Percentiles rank a stretch among this genome's conserved stretches.
These are phyloP conservation scores for Eulemur mongoz DNA, from an alignment of 2,797 vertebrate species.

Conservation along the genomic window DNA sequence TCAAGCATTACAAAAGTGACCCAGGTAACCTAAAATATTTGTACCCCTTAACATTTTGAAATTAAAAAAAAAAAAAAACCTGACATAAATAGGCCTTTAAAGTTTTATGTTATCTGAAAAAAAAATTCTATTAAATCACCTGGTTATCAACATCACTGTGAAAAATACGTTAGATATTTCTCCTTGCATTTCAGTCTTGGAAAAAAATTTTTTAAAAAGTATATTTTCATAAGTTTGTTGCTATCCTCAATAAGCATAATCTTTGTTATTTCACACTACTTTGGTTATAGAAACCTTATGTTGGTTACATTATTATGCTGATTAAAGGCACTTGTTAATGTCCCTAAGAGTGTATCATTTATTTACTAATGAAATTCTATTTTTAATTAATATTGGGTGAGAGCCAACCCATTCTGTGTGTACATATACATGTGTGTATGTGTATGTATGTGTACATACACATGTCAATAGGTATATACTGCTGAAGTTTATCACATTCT, in stretches of 20 bases:
- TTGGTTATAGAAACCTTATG: not conserved
- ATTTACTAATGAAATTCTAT: not conserved
- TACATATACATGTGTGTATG: not conserved
- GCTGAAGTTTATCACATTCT: not conserved
- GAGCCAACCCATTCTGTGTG: not conserved
- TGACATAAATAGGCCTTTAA: too few species aligned
- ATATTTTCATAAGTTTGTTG: not conserved
- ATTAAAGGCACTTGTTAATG: not conserved
- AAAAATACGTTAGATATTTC: slow-evolving; percentile 24
- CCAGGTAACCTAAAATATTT: too few species aligned
- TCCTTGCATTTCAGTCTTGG: not conserved
- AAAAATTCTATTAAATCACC: slow-evolving; percentile 41
- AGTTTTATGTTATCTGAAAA: too few species aligned
- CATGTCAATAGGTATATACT: not conserved
- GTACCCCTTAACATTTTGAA: too few species aligned
- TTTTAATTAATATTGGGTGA: not conserved
- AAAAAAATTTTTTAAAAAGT: not conserved
- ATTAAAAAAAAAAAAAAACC: too few species aligned
- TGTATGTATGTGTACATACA: not conserved
- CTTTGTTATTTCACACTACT: not conserved
- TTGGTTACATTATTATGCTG: not conserved
- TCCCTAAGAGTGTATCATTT: not conserved
- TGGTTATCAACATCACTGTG: not conserved
- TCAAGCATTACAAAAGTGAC: too few species aligned
- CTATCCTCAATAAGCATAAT: not conserved